phyloP scores from a whole-genome alignment of 1,140 invertebrate species.

The Cyphomyrmex costatus region DNA sequence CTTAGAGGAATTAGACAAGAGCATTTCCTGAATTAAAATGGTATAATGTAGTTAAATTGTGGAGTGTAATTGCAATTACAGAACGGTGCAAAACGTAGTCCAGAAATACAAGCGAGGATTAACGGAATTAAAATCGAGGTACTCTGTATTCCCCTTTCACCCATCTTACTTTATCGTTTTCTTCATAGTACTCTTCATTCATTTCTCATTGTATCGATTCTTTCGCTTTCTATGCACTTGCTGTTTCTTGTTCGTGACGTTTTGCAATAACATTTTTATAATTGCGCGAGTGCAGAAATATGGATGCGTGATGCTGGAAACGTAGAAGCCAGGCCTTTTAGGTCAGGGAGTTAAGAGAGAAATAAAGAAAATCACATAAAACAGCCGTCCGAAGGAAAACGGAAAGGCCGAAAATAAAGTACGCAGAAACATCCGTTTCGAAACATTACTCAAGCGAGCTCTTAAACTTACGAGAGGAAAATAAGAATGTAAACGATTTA shows the following conservation, averaged over 20 bases:
- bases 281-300: constrained; percentile 33
- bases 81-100: constrained; percentile 67
- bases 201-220: constrained; percentile 21
- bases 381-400: constrained; percentile 25
- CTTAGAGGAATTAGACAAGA: neutral
- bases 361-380: constrained; percentile 58
- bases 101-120: constrained; percentile 61
- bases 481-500: constrained; percentile 44
- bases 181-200: constrained; percentile 7
- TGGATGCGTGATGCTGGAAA: constrained; percentile 13
- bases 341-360: constrained; percentile 35
- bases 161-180: neutral
- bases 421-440: constrained; percentile 50
- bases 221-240: neutral
- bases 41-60: neutral
- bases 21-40: neutral
- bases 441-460: constrained; percentile 42
- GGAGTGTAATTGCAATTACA: constrained; percentile 50
- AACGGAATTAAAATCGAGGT: constrained; percentile 68
- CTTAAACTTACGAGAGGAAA: constrained; percentile 17
- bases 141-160: neutral
- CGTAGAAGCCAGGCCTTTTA: constrained; percentile 40
- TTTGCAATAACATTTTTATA: constrained; percentile 53
- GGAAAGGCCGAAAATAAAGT: constrained; percentile 41
- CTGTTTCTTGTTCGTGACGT: neutral